Evolutionary conservation across 2,113 vertebrate genomes (phyloP).

Genomic region (Aleadryas rufinucha): DNA sequence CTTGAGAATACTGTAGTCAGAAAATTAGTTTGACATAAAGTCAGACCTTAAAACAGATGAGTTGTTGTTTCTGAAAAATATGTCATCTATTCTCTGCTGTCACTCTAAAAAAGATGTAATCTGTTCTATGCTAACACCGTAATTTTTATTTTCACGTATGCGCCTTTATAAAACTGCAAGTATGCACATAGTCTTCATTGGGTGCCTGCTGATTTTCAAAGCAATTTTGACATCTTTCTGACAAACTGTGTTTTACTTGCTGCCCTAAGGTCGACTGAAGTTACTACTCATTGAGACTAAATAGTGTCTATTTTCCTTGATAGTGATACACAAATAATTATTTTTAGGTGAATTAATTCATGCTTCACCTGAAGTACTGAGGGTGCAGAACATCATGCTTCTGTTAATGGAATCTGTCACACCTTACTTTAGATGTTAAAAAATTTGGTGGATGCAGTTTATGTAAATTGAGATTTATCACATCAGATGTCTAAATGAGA

Average conservation of each 20-base stretch:
- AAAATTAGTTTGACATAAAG: conserved; percentile 40
- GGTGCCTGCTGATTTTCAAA: not conserved
- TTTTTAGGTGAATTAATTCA: not conserved
- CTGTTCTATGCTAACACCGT: not conserved
- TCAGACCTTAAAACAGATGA: not conserved
- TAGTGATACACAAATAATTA: not conserved
- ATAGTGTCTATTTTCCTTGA: not conserved
- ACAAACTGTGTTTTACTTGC: not conserved
- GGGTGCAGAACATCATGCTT: not conserved
- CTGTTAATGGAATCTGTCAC: not conserved
- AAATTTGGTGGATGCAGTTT: not conserved
- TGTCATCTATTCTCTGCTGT: not conserved
- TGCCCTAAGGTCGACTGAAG: not conserved
- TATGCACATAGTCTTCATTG: not conserved
- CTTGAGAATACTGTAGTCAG: conserved; percentile 1
- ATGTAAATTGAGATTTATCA: not conserved
- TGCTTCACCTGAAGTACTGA: not conserved
- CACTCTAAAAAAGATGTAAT: not conserved
- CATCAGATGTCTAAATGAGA: not conserved
- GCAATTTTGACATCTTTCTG: not conserved
- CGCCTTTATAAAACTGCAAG: not conserved
- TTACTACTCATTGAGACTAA: not conserved
- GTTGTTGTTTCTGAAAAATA: conserved; percentile 9
- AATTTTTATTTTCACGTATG: not conserved
- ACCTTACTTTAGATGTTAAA: not conserved